Base-by-base conservation (phyloP, 2,888 invertebrate species). In the Trisateles emortualis region DNA sequence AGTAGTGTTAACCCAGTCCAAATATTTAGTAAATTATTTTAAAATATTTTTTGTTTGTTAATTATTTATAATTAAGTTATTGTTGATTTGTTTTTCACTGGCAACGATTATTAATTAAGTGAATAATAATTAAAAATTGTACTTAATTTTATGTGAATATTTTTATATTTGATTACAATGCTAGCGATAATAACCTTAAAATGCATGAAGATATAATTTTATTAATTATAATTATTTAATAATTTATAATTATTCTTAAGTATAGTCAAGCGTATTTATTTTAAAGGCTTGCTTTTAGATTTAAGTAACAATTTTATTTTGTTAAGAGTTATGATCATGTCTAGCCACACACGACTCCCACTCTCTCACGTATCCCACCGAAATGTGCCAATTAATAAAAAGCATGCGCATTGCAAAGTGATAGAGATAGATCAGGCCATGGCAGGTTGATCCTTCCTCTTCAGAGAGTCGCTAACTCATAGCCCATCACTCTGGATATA, bases 51-150 rank as follows among this genome's bases (percentile, higher is more conserved):
- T 64, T 52, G 10, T 62, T 70, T 63, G 65, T 73, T 72, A 65
- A 50, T 72, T 71, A 71, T 66, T 71, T 71, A 52, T 69, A 59
- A n/a, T n/a, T n/a, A n/a, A 60, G 8, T 62, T 47, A 56, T 68
- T 69, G 59, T 72, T 72, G 57, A 60, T 38, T 67, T 67, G n/a
- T n/a, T 64, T 70, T 67, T 56, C 48, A 54, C 45, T 67, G 51
- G 65, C 74, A 73, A 73, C 71, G 64, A 64, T 42, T 69, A 54
- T 49, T 56, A 16, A 42, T 43, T 61, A 57, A 54, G 36, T 49
- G 42, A 57, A 49, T 45, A 22, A 9, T 48, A 65, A 55, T 43
- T 47, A 40, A 46, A 52, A 13, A 42, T n/a, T 59, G 52, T 71
- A 58, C 53, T 67, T 59, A 64, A 38, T 55, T 56, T 38, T 36